Evolutionary conservation across 2,888 invertebrate species (phyloP).

Genomic region (Mimumesa dahlbomi): DNA sequence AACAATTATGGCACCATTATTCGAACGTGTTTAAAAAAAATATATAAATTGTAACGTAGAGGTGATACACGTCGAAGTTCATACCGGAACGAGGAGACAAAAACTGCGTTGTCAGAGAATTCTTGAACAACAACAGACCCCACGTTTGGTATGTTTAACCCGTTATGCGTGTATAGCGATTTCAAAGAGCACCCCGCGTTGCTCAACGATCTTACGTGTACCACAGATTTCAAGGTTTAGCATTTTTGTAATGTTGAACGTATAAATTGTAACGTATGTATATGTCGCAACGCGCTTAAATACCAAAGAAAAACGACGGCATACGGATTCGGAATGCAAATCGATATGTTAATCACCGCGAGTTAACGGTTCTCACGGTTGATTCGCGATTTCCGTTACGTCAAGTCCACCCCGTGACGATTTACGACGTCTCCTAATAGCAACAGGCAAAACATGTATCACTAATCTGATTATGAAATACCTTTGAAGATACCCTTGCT

Average conservation of each 20-base stretch:
- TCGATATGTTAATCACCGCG: constrained; percentile 15
- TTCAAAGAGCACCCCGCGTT: constrained; percentile 1
- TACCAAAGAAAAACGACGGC: background rate
- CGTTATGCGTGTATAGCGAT: constrained; percentile 7
- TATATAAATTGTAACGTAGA: too few species aligned
- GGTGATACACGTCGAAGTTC: too few species aligned
- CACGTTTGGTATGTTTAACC: background rate
- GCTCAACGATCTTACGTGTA: constrained; percentile 5
- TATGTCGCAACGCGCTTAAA: constrained; percentile 16
- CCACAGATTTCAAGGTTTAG: background rate
- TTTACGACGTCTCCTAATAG: background rate
- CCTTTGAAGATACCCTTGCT: too few species aligned
- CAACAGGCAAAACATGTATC: background rate
- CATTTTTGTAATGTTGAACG: constrained; percentile 14
- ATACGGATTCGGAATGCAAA: constrained; percentile 15
- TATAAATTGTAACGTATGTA: background rate
- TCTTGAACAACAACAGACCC: background rate
- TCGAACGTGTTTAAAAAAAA: too few species aligned
- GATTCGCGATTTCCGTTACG: background rate
- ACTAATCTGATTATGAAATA: too few species aligned
- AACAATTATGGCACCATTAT: too few species aligned
- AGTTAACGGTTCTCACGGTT: constrained; percentile 7
- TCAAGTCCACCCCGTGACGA: background rate
- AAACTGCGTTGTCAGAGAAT: background rate
- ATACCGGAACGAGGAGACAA: too few species aligned